A percentile compares a stretch with the other conserved stretches of the same genome.
These are phyloP conservation scores for Sebastes ruberrimus DNA, from an alignment of 2,797 vertebrate genomes.

Conservation along the genomic window DNA sequence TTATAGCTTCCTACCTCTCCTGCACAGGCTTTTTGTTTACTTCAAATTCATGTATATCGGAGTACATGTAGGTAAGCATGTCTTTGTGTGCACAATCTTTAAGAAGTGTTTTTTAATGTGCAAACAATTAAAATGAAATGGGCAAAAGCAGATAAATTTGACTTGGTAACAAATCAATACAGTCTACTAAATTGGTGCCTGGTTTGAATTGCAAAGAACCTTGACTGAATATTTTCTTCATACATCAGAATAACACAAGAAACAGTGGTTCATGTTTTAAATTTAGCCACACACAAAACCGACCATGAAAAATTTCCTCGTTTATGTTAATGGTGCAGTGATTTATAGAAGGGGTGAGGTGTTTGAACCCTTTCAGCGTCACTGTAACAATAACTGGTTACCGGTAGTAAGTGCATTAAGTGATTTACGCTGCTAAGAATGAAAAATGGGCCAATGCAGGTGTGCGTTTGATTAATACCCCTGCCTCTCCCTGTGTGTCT, in stretches of 20 bases:
- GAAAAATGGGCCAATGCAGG: slow-evolving; percentile 13
- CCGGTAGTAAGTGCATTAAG: not conserved
- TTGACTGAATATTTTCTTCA: too few relatives aligned
- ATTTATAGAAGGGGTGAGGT: slow-evolving; percentile 3
- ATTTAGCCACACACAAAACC: not conserved
- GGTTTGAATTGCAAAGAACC: not conserved
- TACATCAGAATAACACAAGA: not conserved
- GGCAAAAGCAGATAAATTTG: not conserved
- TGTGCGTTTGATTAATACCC: slow-evolving; percentile 43
- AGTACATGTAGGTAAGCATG: not conserved
- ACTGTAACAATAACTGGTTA: slow-evolving; percentile 4
- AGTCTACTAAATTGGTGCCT: not conserved
- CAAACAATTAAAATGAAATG: not conserved
- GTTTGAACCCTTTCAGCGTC: slow-evolving; percentile 7
- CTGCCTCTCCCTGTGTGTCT: slow-evolving; percentile 6
- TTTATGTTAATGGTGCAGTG: not conserved
- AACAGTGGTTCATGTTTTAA: not conserved
- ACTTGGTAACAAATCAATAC: not conserved
- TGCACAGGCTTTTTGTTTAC: not conserved
- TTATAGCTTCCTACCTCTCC: not conserved
- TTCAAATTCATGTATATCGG: not conserved
- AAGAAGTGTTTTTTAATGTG: too few relatives aligned
- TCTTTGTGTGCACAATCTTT: not conserved
- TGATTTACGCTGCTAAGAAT: slow-evolving; percentile 4
- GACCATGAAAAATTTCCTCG: not conserved